These are phyloP conservation scores for Drosophila sulfurigaster DNA, from an alignment of 1,140 invertebrate genomes.

Conservation along the genomic window DNA sequence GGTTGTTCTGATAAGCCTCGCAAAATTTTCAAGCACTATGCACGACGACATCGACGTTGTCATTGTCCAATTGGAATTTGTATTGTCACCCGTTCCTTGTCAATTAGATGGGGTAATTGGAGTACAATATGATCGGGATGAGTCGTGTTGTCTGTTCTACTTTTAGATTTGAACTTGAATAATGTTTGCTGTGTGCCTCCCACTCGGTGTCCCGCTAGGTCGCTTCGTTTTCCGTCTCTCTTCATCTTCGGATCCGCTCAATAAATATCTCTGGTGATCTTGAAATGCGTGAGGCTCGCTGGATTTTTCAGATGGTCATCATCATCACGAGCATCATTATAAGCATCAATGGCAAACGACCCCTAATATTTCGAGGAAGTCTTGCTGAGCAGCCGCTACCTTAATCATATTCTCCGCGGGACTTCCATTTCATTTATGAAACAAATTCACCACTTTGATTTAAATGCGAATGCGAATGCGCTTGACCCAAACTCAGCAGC, in stretches of 20 bases:
- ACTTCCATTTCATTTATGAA: slow-evolving; percentile 61
- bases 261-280: slow-evolving; percentile 31
- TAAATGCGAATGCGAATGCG: slow-evolving; percentile 79
- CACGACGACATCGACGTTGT: neutral
- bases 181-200: neutral
- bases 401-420: slow-evolving; percentile 64
- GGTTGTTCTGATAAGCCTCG: slow-evolving; percentile 42
- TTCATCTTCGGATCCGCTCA: neutral
- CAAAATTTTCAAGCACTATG: slow-evolving; percentile 35
- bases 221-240: neutral
- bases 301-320: slow-evolving; percentile 5
- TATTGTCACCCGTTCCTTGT: slow-evolving; percentile 76
- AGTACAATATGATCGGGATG: slow-evolving; percentile 63
- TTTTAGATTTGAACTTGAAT: slow-evolving; percentile 71
- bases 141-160: slow-evolving; percentile 53
- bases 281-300: slow-evolving; percentile 43
- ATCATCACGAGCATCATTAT: neutral
- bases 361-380: slow-evolving; percentile 66
- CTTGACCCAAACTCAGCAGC: slow-evolving; percentile 71
- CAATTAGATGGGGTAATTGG: slow-evolving; percentile 73
- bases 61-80: slow-evolving; percentile 55
- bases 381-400: slow-evolving; percentile 60
- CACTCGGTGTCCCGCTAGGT: too few species aligned
- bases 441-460: slow-evolving; percentile 56
- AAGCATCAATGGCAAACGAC: slow-evolving; percentile 21